Base-by-base conservation (phyloP, 2,888 invertebrate genomes). In the Leucoma salicis region DNA sequence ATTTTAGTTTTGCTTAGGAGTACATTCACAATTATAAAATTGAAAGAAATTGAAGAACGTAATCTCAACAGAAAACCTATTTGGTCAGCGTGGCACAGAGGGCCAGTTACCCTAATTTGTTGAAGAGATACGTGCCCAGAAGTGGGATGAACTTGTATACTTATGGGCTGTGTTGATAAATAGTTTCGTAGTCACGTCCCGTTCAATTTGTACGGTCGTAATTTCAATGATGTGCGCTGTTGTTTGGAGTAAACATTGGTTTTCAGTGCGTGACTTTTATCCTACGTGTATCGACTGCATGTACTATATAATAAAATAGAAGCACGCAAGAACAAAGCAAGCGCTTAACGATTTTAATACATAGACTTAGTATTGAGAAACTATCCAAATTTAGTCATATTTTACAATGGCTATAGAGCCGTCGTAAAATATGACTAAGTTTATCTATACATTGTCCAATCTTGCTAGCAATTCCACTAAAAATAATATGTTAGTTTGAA, bases 211-310 rank as follows among this genome's bases (percentile, higher is more conserved):
- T 46, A 42, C 33, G 41, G 60, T 64, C 57, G 62, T 53, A 62
- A 67, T 68, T 65, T 60, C 60, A 49, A 56, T 59, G 60, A 60
- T 63, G 56, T 57, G 57, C 41, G 51, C 57, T 58, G 60, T 69
- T 66, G 66, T 69, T n/a, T 68, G 69, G 72, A 70, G 67, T 67
- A 68, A 56, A 60, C 54, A 44, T 66, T 67, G 60, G 63, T 53
- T 61, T 62, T 64, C 48, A 48, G 75, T 75, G 78, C 78, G 78
- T 79, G 78, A 73, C 78, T 68, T 46, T 12, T 57, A 60, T 70
- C 66, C 67, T 45, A 37, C 49, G 37, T 39, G 50, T 44, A 37
- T 37, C 25, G 39, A 39, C 41, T 42, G 48, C 47, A 57, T 49
- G 53, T 49, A 57, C 42, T 49, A 50, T 49, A 49, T 48, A 53